Base-by-base conservation (phyloP, 1,140 invertebrate genomes). In the Drosophila setifemur region DNA sequence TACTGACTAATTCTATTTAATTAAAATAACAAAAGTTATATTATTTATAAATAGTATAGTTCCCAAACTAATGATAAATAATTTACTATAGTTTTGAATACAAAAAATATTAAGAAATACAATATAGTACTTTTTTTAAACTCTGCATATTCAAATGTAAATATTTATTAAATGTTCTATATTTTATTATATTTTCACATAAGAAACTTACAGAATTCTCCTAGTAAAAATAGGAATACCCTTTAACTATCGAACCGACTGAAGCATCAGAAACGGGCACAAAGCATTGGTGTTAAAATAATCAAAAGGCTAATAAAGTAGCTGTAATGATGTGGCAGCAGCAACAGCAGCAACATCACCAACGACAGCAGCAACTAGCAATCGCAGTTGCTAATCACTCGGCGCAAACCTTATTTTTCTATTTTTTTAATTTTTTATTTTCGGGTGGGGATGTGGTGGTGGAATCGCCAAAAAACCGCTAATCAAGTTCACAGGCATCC, bases 401-500 rank as follows among this genome's bases (percentile, higher is more conserved):
- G 55, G 39, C 16, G 47, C 48, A 54, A 43, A n/a, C n/a, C n/a
- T n/a, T 29, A 26, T 42, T 25, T 18, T 21, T 14, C 33, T 8
- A 14, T 8, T 33, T 33, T 47, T 35, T 48, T 18, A 21, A 5
- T 42, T 14, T 14, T 9, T 33, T 37, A 43, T 52, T 64, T 47
- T 25, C 31, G 49, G 5, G 4, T 19, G 52, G 19, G 18, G 47
- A 29, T 6, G 7, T 11, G 21, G 19, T 26, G 21, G 47, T 16
- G 29, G 49, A 49, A 58, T 39, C 44, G 23, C 3, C 54, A 39
- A 53, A 29, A 60, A 81, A 88, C 85, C 85, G 85, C 85, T 88
- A 88, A 88, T 88, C 85, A 88, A 88, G 75, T 83, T 76, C 54
- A 53, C 72, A 88, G 83, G 74, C 73, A 64, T 55, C 40, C 58